Conservation (phyloP, 2,888 invertebrate species). For the Chrysolina haemoptera region DNA sequence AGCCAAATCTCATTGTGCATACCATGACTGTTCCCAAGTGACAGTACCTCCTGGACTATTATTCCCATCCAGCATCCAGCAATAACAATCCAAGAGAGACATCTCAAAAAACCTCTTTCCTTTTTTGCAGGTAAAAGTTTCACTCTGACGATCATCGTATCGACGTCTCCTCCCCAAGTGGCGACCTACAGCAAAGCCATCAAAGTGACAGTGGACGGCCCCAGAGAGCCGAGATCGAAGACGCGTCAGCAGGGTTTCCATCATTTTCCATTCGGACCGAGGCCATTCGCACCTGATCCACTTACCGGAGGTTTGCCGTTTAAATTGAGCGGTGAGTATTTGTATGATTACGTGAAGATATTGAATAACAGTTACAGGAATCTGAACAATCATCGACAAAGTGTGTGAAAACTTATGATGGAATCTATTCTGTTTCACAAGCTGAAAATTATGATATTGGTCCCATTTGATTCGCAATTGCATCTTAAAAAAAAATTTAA, state of each 20-base stretch:
- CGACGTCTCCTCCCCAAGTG: slow-evolving; percentile 94
- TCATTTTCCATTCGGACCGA: slow-evolving; percentile 90
- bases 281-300: slow-evolving; percentile 87
- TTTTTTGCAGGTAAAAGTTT: slow-evolving; percentile 93
- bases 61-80: not conserved
- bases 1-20: too few species aligned
- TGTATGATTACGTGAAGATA: not conserved
- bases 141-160: slow-evolving; percentile 94
- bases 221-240: slow-evolving; percentile 96
- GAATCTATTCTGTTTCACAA: too few species aligned
- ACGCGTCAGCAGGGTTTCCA: slow-evolving; percentile 90
- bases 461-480: too few species aligned
- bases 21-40: too few species aligned
- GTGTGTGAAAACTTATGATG: too few species aligned
- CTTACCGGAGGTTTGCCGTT: slow-evolving; percentile 84
- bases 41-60: too few species aligned
- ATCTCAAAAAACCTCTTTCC: not conserved
- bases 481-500: too few species aligned
- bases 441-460: too few species aligned
- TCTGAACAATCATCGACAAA: too few species aligned
- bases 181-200: slow-evolving; percentile 98
- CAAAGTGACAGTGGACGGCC: slow-evolving; percentile 99
- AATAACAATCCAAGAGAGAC: not conserved
- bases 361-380: not conserved
- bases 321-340: slow-evolving; percentile 85